These are phyloP conservation scores for Nansenia antarctica DNA, from an alignment of 2,113 vertebrate species.

Conservation along the genomic window DNA sequence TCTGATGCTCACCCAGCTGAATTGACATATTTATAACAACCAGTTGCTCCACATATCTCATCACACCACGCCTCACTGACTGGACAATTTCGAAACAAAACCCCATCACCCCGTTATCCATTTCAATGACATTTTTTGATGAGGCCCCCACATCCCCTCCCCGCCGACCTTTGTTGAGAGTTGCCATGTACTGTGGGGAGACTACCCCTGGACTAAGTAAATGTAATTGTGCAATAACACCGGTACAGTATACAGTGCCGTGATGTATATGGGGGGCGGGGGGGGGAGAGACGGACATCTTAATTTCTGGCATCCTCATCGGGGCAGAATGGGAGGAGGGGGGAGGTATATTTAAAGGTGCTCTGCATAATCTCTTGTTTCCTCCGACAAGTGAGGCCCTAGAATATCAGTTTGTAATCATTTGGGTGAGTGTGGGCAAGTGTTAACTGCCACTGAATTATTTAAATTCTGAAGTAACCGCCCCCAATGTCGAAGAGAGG, in stretches of 20 bases:
- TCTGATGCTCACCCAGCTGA: neutral
- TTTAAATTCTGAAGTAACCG: neutral
- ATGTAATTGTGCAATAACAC: constrained; percentile 8
- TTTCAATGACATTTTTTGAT: neutral
- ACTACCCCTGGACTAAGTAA: constrained; percentile 6
- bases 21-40: neutral
- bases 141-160: too few species aligned
- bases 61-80: neutral
- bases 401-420: neutral
- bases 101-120: neutral
- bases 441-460: neutral
- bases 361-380: neutral
- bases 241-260: too few species aligned
- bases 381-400: neutral
- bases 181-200: neutral
- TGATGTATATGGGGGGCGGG: neutral
- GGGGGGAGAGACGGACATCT: neutral
- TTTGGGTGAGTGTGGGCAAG: neutral
- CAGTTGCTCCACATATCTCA: neutral
- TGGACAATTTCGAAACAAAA: neutral
- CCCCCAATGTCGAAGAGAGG: too few species aligned
- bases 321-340: neutral
- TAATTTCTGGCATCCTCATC: neutral
- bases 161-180: constrained; percentile 1
- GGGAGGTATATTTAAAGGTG: neutral